These are phyloP conservation scores for Aphis craccivora DNA, from an alignment of 1,140 invertebrate genomes.

Conservation along the genomic window DNA sequence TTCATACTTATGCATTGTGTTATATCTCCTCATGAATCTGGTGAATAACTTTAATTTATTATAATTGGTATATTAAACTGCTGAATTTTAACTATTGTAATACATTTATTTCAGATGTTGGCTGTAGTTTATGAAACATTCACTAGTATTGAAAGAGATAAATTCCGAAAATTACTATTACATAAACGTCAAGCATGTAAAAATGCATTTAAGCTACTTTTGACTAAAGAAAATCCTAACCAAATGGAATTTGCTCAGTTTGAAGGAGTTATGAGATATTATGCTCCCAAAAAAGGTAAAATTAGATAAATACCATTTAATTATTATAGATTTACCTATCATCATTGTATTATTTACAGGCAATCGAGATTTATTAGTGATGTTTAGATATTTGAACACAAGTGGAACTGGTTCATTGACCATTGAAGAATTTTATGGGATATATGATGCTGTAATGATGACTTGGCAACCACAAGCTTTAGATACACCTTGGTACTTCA, in stretches of 20 bases:
- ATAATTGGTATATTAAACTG: not conserved
- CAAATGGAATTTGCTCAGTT: conserved; percentile 80
- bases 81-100: not conserved
- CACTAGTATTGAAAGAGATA: conserved; percentile 85
- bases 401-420: conserved; percentile 73
- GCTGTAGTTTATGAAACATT: conserved; percentile 93
- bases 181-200: conserved; percentile 85
- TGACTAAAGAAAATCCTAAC: conserved; percentile 75
- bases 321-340: not conserved
- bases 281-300: conserved; percentile 77
- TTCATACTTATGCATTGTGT: conserved; percentile 81
- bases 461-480: conserved; percentile 77
- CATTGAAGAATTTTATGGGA: conserved; percentile 78
- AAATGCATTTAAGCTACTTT: conserved; percentile 80
- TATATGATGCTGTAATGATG: conserved; percentile 79
- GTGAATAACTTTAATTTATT: conserved; percentile 66
- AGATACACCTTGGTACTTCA: conserved; percentile 75
- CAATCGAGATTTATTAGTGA: conserved; percentile 78
- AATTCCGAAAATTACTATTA: conserved; percentile 83
- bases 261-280: conserved; percentile 81
- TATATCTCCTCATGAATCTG: conserved; percentile 92
- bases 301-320: conserved; percentile 57
- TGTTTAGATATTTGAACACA: conserved; percentile 81
- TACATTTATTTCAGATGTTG: conserved; percentile 71
- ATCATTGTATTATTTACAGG: conserved; percentile 66